phyloP scores from a whole-genome alignment of 1,140 invertebrate species.

The Araneus ventricosus region DNA sequence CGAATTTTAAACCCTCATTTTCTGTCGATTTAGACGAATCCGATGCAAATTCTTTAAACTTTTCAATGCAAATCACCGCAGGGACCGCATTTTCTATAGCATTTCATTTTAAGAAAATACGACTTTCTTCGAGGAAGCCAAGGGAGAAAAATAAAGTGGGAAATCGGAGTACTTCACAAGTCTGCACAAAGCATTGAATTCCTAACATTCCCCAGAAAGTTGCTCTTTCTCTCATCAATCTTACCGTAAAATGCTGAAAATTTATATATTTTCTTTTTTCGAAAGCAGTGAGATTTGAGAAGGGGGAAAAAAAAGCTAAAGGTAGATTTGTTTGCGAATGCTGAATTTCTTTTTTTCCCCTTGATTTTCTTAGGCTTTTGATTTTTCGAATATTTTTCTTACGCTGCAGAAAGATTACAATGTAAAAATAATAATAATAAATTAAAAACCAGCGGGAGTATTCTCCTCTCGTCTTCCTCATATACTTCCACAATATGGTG shows the following conservation, averaged over 20 bases:
- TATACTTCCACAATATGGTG: too few relatives aligned
- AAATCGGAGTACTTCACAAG: not conserved
- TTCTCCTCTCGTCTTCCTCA: too few relatives aligned
- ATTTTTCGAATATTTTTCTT: too few relatives aligned
- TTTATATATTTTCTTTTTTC: not conserved
- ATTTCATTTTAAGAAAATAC: not conserved
- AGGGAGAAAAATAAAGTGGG: not conserved
- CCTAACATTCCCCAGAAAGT: not conserved
- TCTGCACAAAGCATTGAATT: conserved; percentile 9
- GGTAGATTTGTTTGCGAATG: not conserved
- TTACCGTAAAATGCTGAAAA: not conserved
- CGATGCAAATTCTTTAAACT: not conserved
- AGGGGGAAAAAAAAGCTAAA: not conserved
- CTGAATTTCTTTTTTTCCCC: not conserved
- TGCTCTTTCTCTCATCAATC: not conserved
- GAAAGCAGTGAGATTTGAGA: not conserved
- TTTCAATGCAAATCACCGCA: not conserved
- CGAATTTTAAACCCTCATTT: too few relatives aligned
- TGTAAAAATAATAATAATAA: too few relatives aligned
- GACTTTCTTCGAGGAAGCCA: not conserved
- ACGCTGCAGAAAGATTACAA: too few relatives aligned
- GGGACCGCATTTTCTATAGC: not conserved
- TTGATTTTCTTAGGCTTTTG: too few relatives aligned
- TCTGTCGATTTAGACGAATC: too few relatives aligned
- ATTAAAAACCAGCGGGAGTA: too few relatives aligned